Percentiles rank a stretch among this genome's conserved stretches.
phyloP scores from a whole-genome alignment of 2,797 vertebrate species.

The Poeciliopsis presidionis region DNA sequence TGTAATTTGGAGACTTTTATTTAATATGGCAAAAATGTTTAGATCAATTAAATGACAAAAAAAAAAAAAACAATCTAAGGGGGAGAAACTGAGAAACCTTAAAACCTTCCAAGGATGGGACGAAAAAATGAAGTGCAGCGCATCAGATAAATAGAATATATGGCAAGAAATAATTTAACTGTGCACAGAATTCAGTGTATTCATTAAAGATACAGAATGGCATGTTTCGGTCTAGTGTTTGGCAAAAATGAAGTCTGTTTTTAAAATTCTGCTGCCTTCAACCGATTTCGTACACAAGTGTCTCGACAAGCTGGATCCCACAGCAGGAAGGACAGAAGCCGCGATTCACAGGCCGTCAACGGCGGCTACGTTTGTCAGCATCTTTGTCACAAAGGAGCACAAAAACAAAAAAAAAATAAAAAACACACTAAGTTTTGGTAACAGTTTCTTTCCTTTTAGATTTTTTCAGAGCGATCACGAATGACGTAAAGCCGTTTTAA shows the following conservation, averaged over 20 bases:
- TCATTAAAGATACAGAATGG: background rate
- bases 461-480: background rate
- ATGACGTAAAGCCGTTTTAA: background rate
- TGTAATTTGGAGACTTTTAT: background rate
- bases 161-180: background rate
- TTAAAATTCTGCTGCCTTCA: slow-evolving; percentile 38
- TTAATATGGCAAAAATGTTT: background rate
- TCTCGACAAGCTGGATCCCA: slow-evolving; percentile 9
- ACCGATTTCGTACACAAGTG: slow-evolving; percentile 67
- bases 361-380: background rate
- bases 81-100: too few species aligned
- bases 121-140: background rate
- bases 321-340: slow-evolving; percentile 24
- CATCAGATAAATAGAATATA: background rate
- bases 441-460: background rate
- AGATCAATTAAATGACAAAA: background rate
- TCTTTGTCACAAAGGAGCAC: background rate
- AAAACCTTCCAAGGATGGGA: background rate
- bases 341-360: background rate
- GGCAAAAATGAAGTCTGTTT: background rate
- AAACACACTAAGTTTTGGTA: background rate
- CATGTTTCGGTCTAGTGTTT: slow-evolving; percentile 15
- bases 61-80: background rate
- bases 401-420: background rate
- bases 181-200: background rate